Conservation (phyloP, 2,113 vertebrate species). For the Thryonomys swinderianus region DNA sequence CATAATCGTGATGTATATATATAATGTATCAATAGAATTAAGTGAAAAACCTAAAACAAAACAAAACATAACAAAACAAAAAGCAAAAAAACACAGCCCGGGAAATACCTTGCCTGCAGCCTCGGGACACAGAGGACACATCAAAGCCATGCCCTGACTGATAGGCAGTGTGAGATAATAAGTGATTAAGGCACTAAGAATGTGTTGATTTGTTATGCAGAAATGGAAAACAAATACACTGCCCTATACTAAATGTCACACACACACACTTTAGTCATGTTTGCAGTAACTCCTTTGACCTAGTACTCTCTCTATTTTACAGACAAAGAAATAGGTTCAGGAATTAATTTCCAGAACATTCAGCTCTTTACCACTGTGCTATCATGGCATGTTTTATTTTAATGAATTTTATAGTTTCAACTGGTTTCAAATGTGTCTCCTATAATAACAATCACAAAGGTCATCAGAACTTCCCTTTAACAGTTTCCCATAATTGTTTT, state of each 20-base stretch:
- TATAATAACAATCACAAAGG: neutral
- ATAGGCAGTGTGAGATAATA: neutral
- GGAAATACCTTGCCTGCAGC: neutral
- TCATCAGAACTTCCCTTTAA: neutral
- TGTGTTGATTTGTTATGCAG: neutral
- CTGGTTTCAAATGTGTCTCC: constrained; percentile 6
- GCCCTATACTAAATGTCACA: neutral
- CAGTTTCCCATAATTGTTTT: neutral
- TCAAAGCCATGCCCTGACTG: neutral
- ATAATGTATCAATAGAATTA: too few relatives aligned
- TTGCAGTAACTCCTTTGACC: neutral
- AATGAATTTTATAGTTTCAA: constrained; percentile 23
- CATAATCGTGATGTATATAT: too few relatives aligned
- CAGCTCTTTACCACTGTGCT: neutral
- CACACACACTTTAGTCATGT: neutral
- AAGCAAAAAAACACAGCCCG: neutral
- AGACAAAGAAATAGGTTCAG: constrained; percentile 36
- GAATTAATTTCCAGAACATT: constrained; percentile 31
- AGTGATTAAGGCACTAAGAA: neutral
- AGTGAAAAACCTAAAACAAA: too few relatives aligned
- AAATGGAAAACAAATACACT: neutral
- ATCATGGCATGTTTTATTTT: constrained; percentile 14
- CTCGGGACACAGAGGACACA: neutral
- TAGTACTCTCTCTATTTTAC: neutral
- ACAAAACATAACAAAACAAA: too few relatives aligned